Evolutionary conservation across 2,113 vertebrate species (phyloP), one percentile per base, ranked within the genome.

Genomic region (Leptocoma aspasia): DNA sequence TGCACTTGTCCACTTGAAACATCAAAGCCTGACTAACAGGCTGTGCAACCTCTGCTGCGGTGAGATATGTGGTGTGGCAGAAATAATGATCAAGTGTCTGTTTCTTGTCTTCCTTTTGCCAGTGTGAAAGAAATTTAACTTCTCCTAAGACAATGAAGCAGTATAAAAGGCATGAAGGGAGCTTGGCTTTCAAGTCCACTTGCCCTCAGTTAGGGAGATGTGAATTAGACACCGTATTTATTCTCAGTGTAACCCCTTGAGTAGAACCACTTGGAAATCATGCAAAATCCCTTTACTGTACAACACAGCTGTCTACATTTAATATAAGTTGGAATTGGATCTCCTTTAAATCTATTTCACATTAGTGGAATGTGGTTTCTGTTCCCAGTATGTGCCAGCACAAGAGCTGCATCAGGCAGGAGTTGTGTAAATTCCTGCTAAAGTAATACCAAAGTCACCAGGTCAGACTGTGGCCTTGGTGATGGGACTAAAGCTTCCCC

Each of bases 1-100:
- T 79, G 76, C 79, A 86, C 90, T 93, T 81, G 85, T 81, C 82
- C 88, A 91, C 71, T 63, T 60, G 79, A 73, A 82, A 94, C 88
- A 94, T 91, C 85, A 95, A 96, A 95, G 94, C 45, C 78, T 72
- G 73, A 50, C 91, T 80, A 88, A 80, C 68, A 81, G 76, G 23
- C 68, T 73, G 6, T 47, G 75, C 70, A 68, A 41, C n/a, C 49
- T 79, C 72, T 63, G 81, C 54, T 56, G 63, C 0, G 0, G 42
- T 66, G 78, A 93, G 85, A 75, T 83, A 83, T 28, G 49, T 13
- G 27, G 68, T 60, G 82, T 47, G 42, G 90, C 85, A 96, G 60
- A 92, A 96, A 80, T 64, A 83, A 93, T 35, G 82, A 93, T 78
- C 71, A 93, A 83, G 45, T 82, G 79, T 90, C 93, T 93, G 71